A percentile compares a stretch with the other conserved stretches of the same genome.
These are phyloP conservation scores for Nezara viridula DNA, from an alignment of 2,888 invertebrate species.

Conservation along the genomic window DNA sequence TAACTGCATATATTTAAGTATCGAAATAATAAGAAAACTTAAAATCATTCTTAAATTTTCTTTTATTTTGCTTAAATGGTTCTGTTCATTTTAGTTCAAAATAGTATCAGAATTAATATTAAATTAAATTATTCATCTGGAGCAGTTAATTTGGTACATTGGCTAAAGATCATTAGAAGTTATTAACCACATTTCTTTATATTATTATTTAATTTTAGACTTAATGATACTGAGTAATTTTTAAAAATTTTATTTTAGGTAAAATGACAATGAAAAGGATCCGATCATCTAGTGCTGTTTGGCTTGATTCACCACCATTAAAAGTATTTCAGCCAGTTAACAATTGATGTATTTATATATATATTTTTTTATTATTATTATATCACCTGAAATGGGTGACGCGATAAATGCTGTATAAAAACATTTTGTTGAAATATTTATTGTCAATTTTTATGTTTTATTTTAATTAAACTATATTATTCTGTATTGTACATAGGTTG, in stretches of 20 bases:
- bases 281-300: conserved; percentile 54
- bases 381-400: background rate
- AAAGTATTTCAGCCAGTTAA: conserved; percentile 35
- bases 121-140: no score
- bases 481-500: background rate
- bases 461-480: conserved; percentile 7
- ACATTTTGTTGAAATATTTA: conserved; percentile 34
- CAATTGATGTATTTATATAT: background rate
- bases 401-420: conserved; percentile 2
- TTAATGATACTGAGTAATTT: background rate
- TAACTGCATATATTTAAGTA: no score
- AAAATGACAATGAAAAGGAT: conserved; percentile 58
- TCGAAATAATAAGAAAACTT: no score
- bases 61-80: no score
- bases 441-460: conserved; percentile 23
- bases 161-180: no score
- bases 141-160: no score
- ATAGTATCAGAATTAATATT: no score
- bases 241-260: conserved; percentile 51
- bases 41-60: no score
- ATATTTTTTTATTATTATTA: background rate
- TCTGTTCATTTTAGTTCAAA: no score
- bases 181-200: background rate
- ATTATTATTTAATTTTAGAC: background rate
- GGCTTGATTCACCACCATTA: conserved; percentile 53